phyloP scores from a whole-genome alignment of 53 echinoderm and acorn worm species.

The Astropecten irregularis region DNA sequence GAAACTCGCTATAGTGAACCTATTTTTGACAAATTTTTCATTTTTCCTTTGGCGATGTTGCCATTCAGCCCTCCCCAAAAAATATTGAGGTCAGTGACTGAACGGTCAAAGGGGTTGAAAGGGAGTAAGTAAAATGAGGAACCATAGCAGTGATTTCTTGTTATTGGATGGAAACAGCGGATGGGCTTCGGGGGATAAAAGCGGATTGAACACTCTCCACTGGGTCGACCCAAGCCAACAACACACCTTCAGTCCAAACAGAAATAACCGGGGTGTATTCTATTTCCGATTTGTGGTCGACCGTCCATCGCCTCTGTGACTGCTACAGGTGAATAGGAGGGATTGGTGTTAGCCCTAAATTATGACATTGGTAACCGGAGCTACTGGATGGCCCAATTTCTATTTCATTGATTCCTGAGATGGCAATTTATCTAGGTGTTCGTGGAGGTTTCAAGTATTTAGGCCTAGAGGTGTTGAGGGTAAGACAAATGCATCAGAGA shows the following conservation, averaged over 20 bases:
- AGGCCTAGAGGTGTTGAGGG: background rate
- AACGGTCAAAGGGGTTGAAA: constrained; percentile 18
- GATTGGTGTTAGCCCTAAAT: background rate
- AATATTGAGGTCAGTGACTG: constrained; percentile 43
- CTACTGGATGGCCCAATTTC: constrained; percentile 21
- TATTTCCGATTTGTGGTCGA: constrained; percentile 41
- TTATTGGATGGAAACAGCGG: constrained; percentile 28
- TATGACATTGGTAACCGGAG: constrained; percentile 35
- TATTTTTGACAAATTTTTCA: too few species aligned
- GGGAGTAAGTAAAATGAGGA: too few species aligned
- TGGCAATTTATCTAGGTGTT: constrained; percentile 13
- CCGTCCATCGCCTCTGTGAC: background rate
- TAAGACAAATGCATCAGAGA: too few species aligned
- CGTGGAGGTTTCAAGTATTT: background rate
- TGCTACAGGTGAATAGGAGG: background rate
- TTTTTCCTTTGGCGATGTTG: background rate
- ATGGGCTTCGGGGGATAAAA: constrained; percentile 33
- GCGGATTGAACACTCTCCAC: background rate
- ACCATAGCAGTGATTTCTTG: too few species aligned
- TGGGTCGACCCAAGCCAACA: background rate
- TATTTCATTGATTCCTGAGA: background rate
- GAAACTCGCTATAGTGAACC: too few species aligned
- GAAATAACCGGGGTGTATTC: background rate
- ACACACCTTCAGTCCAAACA: constrained; percentile 3
- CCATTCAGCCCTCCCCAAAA: background rate